phyloP scores from a whole-genome alignment of 2,888 invertebrate genomes.

The Pachycephus smyrnensis region DNA sequence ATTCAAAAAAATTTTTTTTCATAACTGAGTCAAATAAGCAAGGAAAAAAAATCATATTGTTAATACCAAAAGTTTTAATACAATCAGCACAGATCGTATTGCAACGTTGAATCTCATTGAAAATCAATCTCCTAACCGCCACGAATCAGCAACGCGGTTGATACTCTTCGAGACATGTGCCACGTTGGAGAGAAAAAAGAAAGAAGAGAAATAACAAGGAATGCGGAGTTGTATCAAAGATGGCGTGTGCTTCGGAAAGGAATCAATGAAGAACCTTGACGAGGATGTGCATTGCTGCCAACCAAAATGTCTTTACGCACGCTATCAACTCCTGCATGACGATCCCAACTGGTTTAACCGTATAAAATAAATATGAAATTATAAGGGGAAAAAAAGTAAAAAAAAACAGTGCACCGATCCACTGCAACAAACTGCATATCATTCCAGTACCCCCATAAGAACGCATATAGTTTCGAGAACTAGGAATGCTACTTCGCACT shows the following conservation, averaged over 20 bases:
- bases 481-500: not conserved
- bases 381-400: not conserved
- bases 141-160: not conserved
- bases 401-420: not conserved
- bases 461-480: not conserved
- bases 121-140: not conserved
- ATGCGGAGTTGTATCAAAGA: not conserved
- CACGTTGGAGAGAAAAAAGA: not conserved
- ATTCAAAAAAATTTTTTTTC: no score
- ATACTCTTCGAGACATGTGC: not conserved
- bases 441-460: not conserved
- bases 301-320: not conserved
- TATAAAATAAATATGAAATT: not conserved
- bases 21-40: not conserved
- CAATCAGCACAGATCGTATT: not conserved
- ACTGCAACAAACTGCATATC: not conserved
- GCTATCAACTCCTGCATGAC: not conserved
- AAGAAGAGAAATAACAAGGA: not conserved
- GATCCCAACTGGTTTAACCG: not conserved
- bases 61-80: not conserved
- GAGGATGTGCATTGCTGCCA: not conserved
- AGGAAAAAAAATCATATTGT: not conserved
- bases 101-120: not conserved
- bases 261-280: not conserved
- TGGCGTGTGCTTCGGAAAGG: not conserved